Evolutionary conservation across 2,888 invertebrate species (phyloP), one percentile per base, ranked within the genome.

Genomic region (Mythimna pallens): DNA sequence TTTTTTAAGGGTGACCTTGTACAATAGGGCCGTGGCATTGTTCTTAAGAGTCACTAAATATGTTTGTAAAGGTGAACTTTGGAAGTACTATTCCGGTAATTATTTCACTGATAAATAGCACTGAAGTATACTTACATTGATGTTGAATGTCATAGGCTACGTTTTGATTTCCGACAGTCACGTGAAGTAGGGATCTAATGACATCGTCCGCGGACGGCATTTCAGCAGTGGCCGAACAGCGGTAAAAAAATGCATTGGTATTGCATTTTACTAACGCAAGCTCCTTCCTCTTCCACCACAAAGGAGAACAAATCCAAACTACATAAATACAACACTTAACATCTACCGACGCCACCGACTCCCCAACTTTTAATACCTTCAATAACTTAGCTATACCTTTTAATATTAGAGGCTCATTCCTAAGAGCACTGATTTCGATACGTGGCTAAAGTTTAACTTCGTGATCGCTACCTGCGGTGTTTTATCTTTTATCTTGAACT

Each of bases 381-480:
- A 87, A 89, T 89, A 90, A 88, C 80, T 89, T 87, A 80, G 84
- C 82, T 84, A 85, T 84, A 75, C 81, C 80, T 83, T 88, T 86
- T 89, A 87, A 87, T 89, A 86, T 81, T 76, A 88, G 84, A 75
- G 75, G 82, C 77, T 87, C 83, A 83, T 83, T 86, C 81, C 71
- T 70, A 72, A 66, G 67, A 69, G 52, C 73, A 65, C 50, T 77
- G 78, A 73, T 82, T 81, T 82, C 82, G 30, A 74, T 75, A 85
- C 62, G 6, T n/a, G 68, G 61, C 61, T 82, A 82, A 85, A 86
- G 86, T 86, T 85, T 82, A 82, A 85, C 77, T 69, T 83, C 86
- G 86, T 86, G 86, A 83, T 82, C 73, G 83, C 86, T 86, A 85
- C 86, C 80, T 86, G 85, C 59, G 78, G 85, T 78, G 86, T 83